Base-by-base conservation (phyloP, 2,888 invertebrate genomes). In the Timema cristinae region DNA sequence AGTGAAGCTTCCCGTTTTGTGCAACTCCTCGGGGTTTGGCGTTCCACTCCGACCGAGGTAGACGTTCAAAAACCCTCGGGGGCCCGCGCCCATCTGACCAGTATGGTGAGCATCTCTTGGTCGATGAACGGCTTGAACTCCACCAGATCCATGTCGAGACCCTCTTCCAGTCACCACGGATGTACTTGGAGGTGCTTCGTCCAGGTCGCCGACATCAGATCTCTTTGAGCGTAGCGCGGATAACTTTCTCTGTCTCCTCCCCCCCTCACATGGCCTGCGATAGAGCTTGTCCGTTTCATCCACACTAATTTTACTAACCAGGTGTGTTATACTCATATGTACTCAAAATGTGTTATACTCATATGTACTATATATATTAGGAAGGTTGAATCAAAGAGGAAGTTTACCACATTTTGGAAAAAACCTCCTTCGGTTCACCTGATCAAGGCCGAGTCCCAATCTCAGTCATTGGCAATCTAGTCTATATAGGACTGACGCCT, bases 21-120 rank as follows among this genome's bases (percentile, higher is more conserved):
- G 93, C 77, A 99, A 87, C 84, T 99, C 98, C 79, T 98, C 98
- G 75, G 97, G 89, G 83, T 99, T 98, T 78, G 97, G 99, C 99
- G 82, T 99, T 99, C 98, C 98, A 99, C 83, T 99, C 98, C 48
- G 98, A 98, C 99, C 99, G 74, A 99, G 88, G 83, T 97, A 98
- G 52, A 99, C 94, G 82, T 97, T 97, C 96, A 81, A 98, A 96
- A 79, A 99, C n/a, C 97, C 83, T 94, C 91, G 0, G 98, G 96
- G 69, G 98, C n/a, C 97, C 73, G 96, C 93, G 83, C 99, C 98
- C 97, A 99, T 96, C 85, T 99, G 98, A 6, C 98, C 77, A 99
- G 87, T 80, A 99, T 98, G 70, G 92, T 91, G 77, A 99, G 87
- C 94, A 98, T 98, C 85, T 98, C 98, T 80, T 94, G 91, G 84